Conservation (phyloP, 2,888 invertebrate genomes). For the Thumatha senex region DNA sequence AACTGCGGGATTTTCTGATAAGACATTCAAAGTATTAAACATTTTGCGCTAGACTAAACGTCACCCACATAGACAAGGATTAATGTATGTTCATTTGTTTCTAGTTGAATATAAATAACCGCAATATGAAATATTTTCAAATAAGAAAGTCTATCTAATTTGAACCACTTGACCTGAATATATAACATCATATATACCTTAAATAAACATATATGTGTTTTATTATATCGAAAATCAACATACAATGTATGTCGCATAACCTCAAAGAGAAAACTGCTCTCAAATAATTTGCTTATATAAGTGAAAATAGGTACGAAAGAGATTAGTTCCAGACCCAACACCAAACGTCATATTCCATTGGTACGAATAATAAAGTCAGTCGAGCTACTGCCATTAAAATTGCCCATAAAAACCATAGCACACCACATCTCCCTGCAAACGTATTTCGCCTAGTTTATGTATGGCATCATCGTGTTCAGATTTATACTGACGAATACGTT, state of each 20-base stretch:
- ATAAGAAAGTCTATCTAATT: neutral
- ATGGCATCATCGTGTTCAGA: constrained; percentile 11
- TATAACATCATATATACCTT: neutral
- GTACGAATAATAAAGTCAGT: neutral
- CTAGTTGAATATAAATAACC: neutral
- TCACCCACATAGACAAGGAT: neutral
- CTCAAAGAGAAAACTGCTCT: too few relatives aligned
- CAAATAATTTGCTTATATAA: too few relatives aligned
- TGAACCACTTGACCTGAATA: neutral
- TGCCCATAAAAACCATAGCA: constrained; percentile 7
- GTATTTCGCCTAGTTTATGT: constrained; percentile 15
- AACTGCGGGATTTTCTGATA: neutral
- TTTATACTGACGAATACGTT: constrained; percentile 22
- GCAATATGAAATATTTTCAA: neutral
- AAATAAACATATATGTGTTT: neutral
- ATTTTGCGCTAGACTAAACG: neutral
- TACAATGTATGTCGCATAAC: too few relatives aligned
- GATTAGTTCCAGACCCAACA: too few relatives aligned
- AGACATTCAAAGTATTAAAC: neutral
- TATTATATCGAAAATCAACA: too few relatives aligned
- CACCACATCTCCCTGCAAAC: constrained; percentile 6
- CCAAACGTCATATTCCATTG: neutral
- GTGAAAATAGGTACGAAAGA: too few relatives aligned
- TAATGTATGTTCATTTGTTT: neutral
- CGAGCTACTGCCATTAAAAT: neutral